A percentile compares a stretch with the other conserved stretches of the same genome.
phyloP scores from a whole-genome alignment of 2,113 vertebrate species.

The Daphoenositta chrysoptera region DNA sequence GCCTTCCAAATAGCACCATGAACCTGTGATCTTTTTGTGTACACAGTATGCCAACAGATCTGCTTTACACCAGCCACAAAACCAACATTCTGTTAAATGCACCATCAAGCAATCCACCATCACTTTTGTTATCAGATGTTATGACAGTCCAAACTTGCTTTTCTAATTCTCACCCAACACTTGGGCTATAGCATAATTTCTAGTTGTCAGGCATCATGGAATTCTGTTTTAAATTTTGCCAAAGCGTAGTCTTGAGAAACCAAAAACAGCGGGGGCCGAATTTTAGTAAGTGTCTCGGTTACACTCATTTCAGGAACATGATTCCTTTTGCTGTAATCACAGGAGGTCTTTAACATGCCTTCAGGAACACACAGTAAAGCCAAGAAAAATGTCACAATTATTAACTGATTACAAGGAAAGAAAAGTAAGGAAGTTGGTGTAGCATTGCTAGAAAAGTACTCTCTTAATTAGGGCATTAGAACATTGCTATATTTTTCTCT shows the following conservation, averaged over 20 bases:
- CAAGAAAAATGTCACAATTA: constrained; percentile 41
- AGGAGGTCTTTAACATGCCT: constrained; percentile 23
- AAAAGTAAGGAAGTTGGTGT: not conserved
- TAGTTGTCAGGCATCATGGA: not conserved
- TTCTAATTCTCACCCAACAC: not conserved
- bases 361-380: constrained; percentile 15
- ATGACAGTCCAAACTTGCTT: not conserved
- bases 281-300: constrained; percentile 15
- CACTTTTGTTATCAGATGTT: not conserved
- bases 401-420: not conserved
- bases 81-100: not conserved
- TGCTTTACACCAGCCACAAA: not conserved
- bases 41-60: not conserved
- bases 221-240: not conserved
- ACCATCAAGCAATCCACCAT: not conserved
- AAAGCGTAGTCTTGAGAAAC: not conserved
- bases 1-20: not conserved
- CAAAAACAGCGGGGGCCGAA: not conserved
- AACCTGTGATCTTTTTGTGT: not conserved
- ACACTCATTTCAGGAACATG: not conserved
- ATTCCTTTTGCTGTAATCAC: not conserved
- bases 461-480: not conserved
- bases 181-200: not conserved
- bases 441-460: not conserved
- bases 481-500: not conserved